Evolutionary conservation across 1,140 invertebrate genomes (phyloP).

Genomic region (Maniola jurtina): DNA sequence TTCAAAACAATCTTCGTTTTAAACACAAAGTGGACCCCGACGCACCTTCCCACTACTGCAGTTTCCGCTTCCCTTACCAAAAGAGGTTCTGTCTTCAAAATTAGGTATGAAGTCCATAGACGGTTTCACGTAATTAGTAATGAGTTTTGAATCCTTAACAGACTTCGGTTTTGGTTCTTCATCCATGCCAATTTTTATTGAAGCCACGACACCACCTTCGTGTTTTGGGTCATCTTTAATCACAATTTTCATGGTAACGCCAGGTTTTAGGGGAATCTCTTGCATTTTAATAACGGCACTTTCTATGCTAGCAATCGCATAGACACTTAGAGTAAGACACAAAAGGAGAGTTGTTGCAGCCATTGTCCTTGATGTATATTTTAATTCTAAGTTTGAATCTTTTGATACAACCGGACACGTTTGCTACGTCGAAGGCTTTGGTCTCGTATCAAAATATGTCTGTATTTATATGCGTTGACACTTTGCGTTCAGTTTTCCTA

Average conservation of each 20-base stretch:
- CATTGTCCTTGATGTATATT: conserved; percentile 2
- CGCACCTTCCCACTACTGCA: conserved; percentile 4
- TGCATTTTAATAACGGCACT: conserved; percentile 13
- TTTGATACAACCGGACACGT: conserved; percentile 1
- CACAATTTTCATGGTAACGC: conserved; percentile 8
- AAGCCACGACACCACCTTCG: conserved; percentile 1
- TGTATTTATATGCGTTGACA: not conserved
- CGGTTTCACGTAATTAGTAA: not conserved
- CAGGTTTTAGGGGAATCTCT: conserved; percentile 15
- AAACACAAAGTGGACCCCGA: conserved; percentile 10
- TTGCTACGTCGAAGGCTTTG: conserved; percentile 1
- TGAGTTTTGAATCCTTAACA: not conserved
- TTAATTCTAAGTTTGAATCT: not conserved
- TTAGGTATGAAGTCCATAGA: conserved; percentile 4
- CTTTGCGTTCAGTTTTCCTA: not conserved
- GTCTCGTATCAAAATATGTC: conserved; percentile 1
- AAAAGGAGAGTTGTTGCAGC: not conserved
- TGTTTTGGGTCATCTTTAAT: conserved; percentile 14
- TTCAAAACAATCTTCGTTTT: not conserved
- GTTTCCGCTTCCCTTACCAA: conserved; percentile 13
- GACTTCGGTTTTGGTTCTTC: not conserved
- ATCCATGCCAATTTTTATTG: conserved; percentile 6
- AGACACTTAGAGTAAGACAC: not conserved
- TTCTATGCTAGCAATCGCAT: conserved; percentile 4
- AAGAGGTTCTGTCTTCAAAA: conserved; percentile 8